These are phyloP conservation scores for Pelecanoides urinatrix DNA, from an alignment of 2,113 vertebrate species.

Conservation along the genomic window DNA sequence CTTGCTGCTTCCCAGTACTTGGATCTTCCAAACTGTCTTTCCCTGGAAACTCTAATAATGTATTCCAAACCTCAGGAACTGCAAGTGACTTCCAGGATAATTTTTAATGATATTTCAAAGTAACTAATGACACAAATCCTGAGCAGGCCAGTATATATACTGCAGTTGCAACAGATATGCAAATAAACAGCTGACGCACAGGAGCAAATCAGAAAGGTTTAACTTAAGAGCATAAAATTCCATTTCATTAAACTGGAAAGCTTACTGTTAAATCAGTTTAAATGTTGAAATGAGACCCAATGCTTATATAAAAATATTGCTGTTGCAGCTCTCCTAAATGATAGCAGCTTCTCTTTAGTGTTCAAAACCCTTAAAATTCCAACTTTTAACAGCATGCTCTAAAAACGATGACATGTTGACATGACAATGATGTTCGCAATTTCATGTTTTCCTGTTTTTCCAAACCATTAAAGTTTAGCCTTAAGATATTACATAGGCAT, in stretches of 20 bases:
- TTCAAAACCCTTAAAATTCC: background rate
- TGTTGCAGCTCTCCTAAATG: background rate
- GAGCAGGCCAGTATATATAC: background rate
- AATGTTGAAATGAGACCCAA: background rate
- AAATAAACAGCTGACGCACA: background rate
- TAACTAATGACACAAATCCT: background rate
- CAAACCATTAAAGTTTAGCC: background rate
- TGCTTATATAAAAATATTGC: background rate
- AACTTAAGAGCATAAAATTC: background rate
- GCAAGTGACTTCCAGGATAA: background rate
- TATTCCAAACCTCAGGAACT: background rate
- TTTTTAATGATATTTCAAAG: background rate
- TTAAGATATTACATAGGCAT: background rate
- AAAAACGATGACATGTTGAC: background rate
- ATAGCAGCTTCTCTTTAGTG: background rate
- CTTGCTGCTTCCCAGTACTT: background rate
- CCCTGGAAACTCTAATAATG: background rate
- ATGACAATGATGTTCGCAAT: background rate
- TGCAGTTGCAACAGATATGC: background rate
- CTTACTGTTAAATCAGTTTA: background rate
- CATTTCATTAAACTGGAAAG: background rate
- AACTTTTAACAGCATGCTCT: background rate
- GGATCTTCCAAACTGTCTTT: background rate
- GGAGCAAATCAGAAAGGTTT: background rate
- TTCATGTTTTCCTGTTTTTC: background rate